These are phyloP conservation scores for Xyrauchen texanus DNA, from an alignment of 2,113 vertebrate genomes.

Conservation along the genomic window DNA sequence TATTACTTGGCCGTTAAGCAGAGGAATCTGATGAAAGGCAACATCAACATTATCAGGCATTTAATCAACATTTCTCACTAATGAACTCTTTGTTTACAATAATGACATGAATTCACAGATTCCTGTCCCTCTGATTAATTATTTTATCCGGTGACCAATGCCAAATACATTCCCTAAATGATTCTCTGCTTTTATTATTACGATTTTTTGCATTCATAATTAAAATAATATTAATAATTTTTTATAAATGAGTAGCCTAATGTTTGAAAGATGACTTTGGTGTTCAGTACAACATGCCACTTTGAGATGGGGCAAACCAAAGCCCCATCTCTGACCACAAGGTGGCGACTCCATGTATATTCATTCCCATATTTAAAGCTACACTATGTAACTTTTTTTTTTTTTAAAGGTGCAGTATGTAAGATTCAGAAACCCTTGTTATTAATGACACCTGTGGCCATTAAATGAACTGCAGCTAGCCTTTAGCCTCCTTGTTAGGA, in stretches of 20 bases:
- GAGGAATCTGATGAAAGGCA: constrained; percentile 52
- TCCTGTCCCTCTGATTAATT: constrained; percentile 35
- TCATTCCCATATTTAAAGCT: not conserved
- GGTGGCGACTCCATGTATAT: constrained; percentile 46
- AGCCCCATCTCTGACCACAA: constrained; percentile 37
- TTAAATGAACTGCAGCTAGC: too few relatives aligned
- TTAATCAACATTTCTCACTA: constrained; percentile 56
- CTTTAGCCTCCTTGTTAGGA: too few relatives aligned
- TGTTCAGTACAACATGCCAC: too few relatives aligned
- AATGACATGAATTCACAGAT: constrained; percentile 31
- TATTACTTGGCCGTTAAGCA: constrained; percentile 26
- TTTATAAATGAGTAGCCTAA: too few relatives aligned
- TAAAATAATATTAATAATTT: too few relatives aligned
- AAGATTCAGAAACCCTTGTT: too few relatives aligned
- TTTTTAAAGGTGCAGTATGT: too few relatives aligned
- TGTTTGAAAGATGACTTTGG: not conserved
- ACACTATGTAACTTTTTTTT: too few relatives aligned
- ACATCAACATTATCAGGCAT: constrained; percentile 49
- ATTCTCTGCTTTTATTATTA: constrained; percentile 8
- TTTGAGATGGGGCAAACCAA: not conserved
- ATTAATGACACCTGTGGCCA: too few relatives aligned
- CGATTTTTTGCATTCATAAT: constrained; percentile 25
- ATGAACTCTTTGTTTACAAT: constrained; percentile 52
- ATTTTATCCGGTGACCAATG: constrained; percentile 6
- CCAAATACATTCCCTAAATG: constrained; percentile 35